Base-by-base conservation (phyloP, 2,113 vertebrate species). In the Deroptyus accipitrinus region DNA sequence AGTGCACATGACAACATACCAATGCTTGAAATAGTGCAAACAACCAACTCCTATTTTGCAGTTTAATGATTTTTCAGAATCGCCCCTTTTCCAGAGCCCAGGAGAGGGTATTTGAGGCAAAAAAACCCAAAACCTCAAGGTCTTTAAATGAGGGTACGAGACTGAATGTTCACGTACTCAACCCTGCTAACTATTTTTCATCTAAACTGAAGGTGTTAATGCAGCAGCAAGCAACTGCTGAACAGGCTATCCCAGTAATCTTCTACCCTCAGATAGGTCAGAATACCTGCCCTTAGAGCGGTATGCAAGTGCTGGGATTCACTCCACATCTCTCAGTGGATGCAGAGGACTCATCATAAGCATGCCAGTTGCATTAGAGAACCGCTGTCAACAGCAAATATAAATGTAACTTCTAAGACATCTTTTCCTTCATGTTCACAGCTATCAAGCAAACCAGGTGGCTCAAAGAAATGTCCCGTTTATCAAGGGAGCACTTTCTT, bases 1-100 rank as follows among this genome's bases (percentile, higher is more conserved):
- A 31, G 7, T 3, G 8, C 10, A 49, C 0, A 0, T 33, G 35
- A 59, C 51, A 73, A 13, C 39, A 79, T 3, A 39, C 10, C 13
- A 18, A 5, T 4, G 3, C 2, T n/a, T 0, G 2, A 2, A 19
- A 72, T 17, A 13, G 28, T 1, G 1, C 25, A 86, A 88, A 31
- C n/a, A 70, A 57, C 1, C 9, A 30, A 66, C 49, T 90, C 41
- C 31, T 83, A 63, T 11, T 80, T 79, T 33, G 33, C 25, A 37
- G 13, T 49, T 78, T 19, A 57, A 41, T 10, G 11, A 41, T 31
- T 90, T 92, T 85, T 83, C 69, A 72, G 35, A 81, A 62, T 31
- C 28, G 5, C 4, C 49, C 13, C 12, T 93, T 86, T 54, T 46
- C 33, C 35, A 90, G 67, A 69, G 46, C 27, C 86, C 61, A 70